Evolutionary conservation across 2,113 vertebrate genomes (phyloP), one percentile per base, ranked within the genome.

Genomic region (Sminthopsis crassicaudata): DNA sequence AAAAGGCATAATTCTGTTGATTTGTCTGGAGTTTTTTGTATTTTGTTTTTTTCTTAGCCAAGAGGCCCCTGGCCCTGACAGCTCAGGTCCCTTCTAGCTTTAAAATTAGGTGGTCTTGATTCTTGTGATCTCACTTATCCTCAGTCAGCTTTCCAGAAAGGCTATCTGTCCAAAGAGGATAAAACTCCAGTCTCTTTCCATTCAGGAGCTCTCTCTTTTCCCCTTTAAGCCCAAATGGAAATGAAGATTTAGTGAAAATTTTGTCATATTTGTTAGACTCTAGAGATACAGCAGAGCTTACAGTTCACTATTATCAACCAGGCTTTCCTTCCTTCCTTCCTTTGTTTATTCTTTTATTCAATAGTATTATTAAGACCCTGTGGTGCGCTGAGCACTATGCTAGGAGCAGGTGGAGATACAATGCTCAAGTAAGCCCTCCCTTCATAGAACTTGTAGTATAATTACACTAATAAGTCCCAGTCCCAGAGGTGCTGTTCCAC

Each of bases 1-100:
- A 36, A 5, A n/a, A 36, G 30, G 30, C 30, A 8, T 5, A 91
- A 48, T 3, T 11, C 23, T 48, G 6, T 8, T 46, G 25, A 26
- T 92, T 42, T 36, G 36, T 30, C 26, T 96, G 95, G 12, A 36
- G 2, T 97, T 97, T 98, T 98, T 51, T 51, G 50, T 51, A 10
- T 51, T 51, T 51, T 51, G 50, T 51, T 51, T 92, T 88, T 96
- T 93, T 95, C 95, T 94, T 96, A 94, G 84, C 95, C 94, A 92
- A 96, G 93, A 93, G 52, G 36, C 30, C 94, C 57, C 60, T 36
- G 19, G 7, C 6, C 36, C n/a, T 42, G 67, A 42, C 36, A 84
- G 16, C 16, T 23, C 42, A 84, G n/a, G 19, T 84, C 19, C n/a
- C 67, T 84, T 76, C 16, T 14, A 84, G 19, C 67, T 84, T 84